A percentile compares a stretch with the other conserved stretches of the same genome.
Evolutionary conservation across 2,888 invertebrate genomes (phyloP).

Genomic region (Stramonita haemastoma): DNA sequence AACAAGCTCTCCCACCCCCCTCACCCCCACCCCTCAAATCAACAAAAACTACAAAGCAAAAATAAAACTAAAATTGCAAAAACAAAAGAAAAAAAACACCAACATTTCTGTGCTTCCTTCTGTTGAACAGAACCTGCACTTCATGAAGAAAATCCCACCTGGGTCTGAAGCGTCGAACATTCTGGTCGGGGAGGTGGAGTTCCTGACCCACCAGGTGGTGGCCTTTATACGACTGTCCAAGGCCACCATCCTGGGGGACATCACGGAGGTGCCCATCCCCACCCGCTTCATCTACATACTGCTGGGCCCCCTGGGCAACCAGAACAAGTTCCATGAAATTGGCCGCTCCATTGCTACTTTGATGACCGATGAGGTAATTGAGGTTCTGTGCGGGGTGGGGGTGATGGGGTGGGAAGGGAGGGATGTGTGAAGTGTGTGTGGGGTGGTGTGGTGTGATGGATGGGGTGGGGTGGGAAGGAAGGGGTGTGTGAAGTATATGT

Average conservation of each 20-base stretch:
- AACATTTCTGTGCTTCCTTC: neutral
- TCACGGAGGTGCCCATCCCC: conserved; percentile 94
- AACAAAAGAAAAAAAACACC: too few relatives aligned
- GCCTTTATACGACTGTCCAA: conserved; percentile 94
- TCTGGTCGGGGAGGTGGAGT: conserved; percentile 97
- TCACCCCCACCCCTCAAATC: too few relatives aligned
- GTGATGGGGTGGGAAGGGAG: too few relatives aligned
- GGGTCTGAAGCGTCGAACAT: conserved; percentile 99
- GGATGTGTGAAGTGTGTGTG: too few relatives aligned
- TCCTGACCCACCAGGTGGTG: conserved; percentile 93
- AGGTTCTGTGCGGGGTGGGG: too few relatives aligned
- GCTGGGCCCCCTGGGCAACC: conserved; percentile 85
- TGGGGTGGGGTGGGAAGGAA: too few relatives aligned
- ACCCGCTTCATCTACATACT: conserved; percentile 93
- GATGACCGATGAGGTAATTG: conserved; percentile 82
- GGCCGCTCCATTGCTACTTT: conserved; percentile 96
- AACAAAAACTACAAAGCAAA: too few relatives aligned
- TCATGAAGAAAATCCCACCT: conserved; percentile 90
- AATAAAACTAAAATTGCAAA: too few relatives aligned
- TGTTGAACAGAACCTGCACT: conserved; percentile 62
- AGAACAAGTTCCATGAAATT: conserved; percentile 89
- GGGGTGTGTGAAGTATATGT: too few relatives aligned
- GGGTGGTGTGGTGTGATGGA: too few relatives aligned
- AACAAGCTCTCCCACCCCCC: too few relatives aligned
- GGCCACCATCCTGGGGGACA: conserved; percentile 92